Conservation (phyloP, 2,797 vertebrate species). For the Xenentodon cancila region DNA sequence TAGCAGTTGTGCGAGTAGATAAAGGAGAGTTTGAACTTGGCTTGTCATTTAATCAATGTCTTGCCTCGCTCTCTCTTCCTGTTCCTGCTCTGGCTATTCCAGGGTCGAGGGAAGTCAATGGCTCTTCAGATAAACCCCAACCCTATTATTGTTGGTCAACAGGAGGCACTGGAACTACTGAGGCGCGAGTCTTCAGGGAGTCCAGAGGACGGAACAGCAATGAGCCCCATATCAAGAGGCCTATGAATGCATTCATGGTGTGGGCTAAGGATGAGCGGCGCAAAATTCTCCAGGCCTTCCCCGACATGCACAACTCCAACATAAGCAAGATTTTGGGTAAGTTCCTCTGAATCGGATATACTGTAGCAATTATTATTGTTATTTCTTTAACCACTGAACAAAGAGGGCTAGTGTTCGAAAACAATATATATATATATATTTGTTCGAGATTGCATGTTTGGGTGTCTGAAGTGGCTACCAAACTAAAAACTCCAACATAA, state of each 20-base stretch:
- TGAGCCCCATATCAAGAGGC: slow-evolving; percentile 98
- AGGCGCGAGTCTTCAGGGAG: slow-evolving; percentile 98
- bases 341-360: slow-evolving; percentile 45
- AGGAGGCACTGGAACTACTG: slow-evolving; percentile 97
- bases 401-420: not conserved
- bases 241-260: slow-evolving; percentile 99
- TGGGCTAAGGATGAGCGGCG: slow-evolving; percentile 99
- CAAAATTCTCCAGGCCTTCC: slow-evolving; percentile 99
- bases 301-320: slow-evolving; percentile 99
- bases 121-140: slow-evolving; percentile 93
- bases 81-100: slow-evolving; percentile 86
- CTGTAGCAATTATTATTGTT: not conserved
- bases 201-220: slow-evolving; percentile 94
- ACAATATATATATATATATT: not conserved
- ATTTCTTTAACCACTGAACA: not conserved
- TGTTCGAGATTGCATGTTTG: too few species aligned
- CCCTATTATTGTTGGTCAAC: slow-evolving; percentile 97
- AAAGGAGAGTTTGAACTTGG: slow-evolving; percentile 56
- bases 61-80: slow-evolving; percentile 84
- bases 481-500: too few species aligned
- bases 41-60: slow-evolving; percentile 82
- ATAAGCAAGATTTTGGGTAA: slow-evolving; percentile 99
- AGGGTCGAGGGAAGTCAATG: slow-evolving; percentile 91
- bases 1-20: slow-evolving; percentile 33
- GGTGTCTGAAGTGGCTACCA: too few species aligned